A percentile compares a stretch with the other conserved stretches of the same genome.
phyloP scores from a whole-genome alignment of 2,113 vertebrate genomes.

The Zingel zingel region DNA sequence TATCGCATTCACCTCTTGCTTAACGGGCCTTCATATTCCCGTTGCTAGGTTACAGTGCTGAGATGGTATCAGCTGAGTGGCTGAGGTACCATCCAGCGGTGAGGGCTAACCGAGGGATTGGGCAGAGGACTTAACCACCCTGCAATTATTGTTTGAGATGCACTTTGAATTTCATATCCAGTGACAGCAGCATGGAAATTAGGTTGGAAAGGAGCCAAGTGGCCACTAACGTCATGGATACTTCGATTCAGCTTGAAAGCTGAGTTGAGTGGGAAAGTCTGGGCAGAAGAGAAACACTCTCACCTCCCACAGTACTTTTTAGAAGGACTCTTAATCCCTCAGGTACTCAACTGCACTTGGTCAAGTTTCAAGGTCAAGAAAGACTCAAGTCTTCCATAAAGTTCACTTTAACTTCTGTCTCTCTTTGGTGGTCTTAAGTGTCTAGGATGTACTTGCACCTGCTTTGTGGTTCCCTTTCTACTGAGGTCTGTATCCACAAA shows the following conservation, averaged over 20 bases:
- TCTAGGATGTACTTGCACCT: not conserved
- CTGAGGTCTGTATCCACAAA: not conserved
- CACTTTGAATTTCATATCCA: slow-evolving; percentile 17
- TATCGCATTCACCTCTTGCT: not conserved
- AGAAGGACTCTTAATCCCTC: slow-evolving; percentile 27
- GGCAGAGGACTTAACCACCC: slow-evolving; percentile 22
- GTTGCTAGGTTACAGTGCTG: slow-evolving; percentile 47
- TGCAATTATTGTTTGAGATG: slow-evolving; percentile 11
- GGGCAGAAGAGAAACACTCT: slow-evolving; percentile 18
- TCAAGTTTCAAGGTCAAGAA: not conserved
- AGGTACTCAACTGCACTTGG: not conserved
- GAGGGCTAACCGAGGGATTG: slow-evolving; percentile 1
- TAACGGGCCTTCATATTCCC: not conserved
- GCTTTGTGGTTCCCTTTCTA: not conserved
- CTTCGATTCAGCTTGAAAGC: not conserved
- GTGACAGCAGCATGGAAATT: slow-evolving; percentile 8
- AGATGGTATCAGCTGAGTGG: not conserved
- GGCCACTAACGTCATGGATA: not conserved
- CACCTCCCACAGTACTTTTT: slow-evolving; percentile 1
- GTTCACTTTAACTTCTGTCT: not conserved
- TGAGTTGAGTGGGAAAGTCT: slow-evolving; percentile 21
- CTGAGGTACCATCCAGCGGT: not conserved
- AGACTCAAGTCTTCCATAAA: not conserved
- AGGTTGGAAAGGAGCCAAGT: slow-evolving; percentile 1
- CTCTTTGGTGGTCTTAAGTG: not conserved